These are phyloP conservation scores for Carposina sasakii DNA, from an alignment of 1,140 invertebrate species.

Conservation along the genomic window DNA sequence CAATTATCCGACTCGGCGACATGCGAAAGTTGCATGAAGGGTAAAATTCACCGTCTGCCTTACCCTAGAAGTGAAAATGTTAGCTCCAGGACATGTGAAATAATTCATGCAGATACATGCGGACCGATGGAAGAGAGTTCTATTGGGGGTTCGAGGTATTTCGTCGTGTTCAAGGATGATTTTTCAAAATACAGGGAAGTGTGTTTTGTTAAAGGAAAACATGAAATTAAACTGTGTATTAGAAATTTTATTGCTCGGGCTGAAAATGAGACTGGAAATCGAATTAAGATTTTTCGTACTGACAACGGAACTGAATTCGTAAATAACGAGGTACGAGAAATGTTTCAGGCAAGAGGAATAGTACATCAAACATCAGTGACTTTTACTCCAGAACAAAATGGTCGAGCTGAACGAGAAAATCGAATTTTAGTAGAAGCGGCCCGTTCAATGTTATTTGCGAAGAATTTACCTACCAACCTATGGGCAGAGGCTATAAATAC, in stretches of 20 bases:
- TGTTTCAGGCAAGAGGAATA: conserved; percentile 27
- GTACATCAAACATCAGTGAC: conserved; percentile 37
- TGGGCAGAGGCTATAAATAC: conserved; percentile 45
- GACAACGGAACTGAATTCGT: conserved; percentile 55
- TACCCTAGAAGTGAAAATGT: conserved; percentile 26
- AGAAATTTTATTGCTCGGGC: conserved; percentile 31
- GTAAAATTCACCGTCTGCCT: conserved; percentile 38
- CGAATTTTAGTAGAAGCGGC: conserved; percentile 54
- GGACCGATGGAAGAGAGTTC: conserved; percentile 26
- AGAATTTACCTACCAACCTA: conserved; percentile 21
- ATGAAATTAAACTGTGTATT: conserved; percentile 29
- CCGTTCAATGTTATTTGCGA: conserved; percentile 26
- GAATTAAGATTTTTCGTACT: conserved; percentile 37
- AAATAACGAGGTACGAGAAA: conserved; percentile 31
- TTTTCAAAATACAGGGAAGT: conserved; percentile 30
- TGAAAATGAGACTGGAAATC: conserved; percentile 31
- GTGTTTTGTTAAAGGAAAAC: conserved; percentile 47
- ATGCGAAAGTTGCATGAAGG: conserved; percentile 32
- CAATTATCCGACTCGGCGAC: too few species aligned
- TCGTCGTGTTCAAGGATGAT: conserved; percentile 53
- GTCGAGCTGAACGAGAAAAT: conserved; percentile 45
- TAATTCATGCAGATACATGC: conserved; percentile 28
- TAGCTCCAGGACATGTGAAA: conserved; percentile 10
- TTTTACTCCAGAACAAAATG: conserved; percentile 64
- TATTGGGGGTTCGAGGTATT: conserved; percentile 37